phyloP scores from a whole-genome alignment of 2,113 vertebrate species.

The Oncorhynchus clarkii region DNA sequence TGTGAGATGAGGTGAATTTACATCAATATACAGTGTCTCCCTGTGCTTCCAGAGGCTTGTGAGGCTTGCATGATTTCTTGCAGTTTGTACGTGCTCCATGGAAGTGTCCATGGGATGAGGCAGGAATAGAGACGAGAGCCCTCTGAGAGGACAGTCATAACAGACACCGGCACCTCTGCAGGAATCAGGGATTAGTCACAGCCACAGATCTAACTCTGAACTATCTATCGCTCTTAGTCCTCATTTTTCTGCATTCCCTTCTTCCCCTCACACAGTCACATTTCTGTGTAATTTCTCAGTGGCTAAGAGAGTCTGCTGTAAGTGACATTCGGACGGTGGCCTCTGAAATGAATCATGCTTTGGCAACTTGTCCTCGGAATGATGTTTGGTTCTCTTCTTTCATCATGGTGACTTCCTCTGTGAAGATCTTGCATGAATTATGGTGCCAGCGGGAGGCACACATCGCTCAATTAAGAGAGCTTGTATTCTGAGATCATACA shows the following conservation, averaged over 20 bases:
- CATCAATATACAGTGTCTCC: background rate
- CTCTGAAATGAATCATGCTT: conserved; percentile 57
- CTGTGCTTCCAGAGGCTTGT: background rate
- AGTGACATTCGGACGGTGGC: conserved; percentile 58
- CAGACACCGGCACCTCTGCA: conserved; percentile 45
- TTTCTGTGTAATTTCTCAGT: conserved; percentile 19
- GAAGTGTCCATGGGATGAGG: too few relatives aligned
- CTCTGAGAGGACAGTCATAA: conserved; percentile 37
- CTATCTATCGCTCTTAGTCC: conserved; percentile 62
- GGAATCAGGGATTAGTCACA: conserved; percentile 68
- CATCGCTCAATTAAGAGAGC: conserved; percentile 23
- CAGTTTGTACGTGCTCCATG: too few relatives aligned
- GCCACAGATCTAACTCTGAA: conserved; percentile 63
- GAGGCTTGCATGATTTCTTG: too few relatives aligned
- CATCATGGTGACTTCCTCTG: conserved; percentile 31
- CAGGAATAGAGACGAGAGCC: conserved; percentile 23
- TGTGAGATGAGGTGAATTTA: too few relatives aligned
- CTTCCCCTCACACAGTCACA: conserved; percentile 30
- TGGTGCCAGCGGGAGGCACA: conserved; percentile 26
- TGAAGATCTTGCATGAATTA: conserved; percentile 4
- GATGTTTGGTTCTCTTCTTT: conserved; percentile 42
- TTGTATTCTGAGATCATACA: conserved; percentile 27
- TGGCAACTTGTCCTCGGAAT: conserved; percentile 41
- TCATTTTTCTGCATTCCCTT: conserved; percentile 44
- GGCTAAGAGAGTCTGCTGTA: conserved; percentile 43